Evolutionary conservation across 2,113 vertebrate species (phyloP).

Genomic region (Cygnus buccinator): DNA sequence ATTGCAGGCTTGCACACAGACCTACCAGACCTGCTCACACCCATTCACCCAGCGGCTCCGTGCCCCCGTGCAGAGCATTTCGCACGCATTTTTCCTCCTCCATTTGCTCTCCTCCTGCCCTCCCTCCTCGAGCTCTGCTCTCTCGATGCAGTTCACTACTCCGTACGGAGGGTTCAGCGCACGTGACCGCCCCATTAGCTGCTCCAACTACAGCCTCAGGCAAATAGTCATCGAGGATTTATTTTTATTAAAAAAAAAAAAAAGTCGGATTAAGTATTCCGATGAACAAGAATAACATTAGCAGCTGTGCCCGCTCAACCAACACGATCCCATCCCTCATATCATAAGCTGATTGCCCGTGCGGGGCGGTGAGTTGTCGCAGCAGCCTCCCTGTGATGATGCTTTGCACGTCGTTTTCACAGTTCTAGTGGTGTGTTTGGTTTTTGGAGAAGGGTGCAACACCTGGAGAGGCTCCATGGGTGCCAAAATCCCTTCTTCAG

Average conservation of each 20-base stretch:
- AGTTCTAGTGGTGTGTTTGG: not conserved
- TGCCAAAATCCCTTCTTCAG: not conserved
- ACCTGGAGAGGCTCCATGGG: not conserved
- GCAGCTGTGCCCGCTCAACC: constrained; percentile 64
- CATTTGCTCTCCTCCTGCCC: not conserved
- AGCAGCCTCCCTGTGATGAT: not conserved
- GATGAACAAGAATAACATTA: constrained; percentile 71
- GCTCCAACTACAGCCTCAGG: constrained; percentile 54
- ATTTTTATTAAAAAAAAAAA: constrained; percentile 67
- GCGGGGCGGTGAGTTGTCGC: constrained; percentile 36
- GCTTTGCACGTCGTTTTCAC: not conserved
- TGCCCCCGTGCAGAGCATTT: not conserved
- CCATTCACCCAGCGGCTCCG: not conserved
- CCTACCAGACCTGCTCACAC: not conserved
- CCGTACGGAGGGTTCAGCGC: not conserved
- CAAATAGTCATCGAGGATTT: constrained; percentile 73
- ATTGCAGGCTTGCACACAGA: accelerated
- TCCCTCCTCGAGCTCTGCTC: not conserved
- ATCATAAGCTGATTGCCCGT: constrained; percentile 62
- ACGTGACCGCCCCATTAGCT: constrained; percentile 43
- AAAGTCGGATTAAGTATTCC: constrained; percentile 51
- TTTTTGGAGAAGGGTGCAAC: not conserved
- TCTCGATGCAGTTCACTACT: constrained; percentile 21
- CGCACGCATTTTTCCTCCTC: not conserved
- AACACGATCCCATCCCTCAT: constrained; percentile 45